Base-by-base conservation (phyloP, 2,888 invertebrate species). In the Mesopsocus fuscifrons region DNA sequence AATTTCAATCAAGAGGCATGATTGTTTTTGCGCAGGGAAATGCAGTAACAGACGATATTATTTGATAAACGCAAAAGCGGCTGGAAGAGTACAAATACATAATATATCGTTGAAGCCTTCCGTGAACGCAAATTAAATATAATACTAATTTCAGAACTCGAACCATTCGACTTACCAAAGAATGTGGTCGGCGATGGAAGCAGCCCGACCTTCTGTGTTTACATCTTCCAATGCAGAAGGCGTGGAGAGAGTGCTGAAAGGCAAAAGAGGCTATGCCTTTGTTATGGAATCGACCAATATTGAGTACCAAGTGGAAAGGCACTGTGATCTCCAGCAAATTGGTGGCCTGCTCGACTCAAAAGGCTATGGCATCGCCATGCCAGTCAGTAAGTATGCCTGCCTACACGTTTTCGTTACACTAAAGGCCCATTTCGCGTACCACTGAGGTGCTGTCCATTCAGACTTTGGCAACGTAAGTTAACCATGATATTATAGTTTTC, bases 271-370 rank as follows among this genome's bases (percentile, higher is more conserved):
- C 40, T 98, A 91, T 59, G 97, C 97, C 2, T 97, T 82, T 59
- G 67, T 98, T 35, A 94, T 95, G 88, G 97, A 97, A 65, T 92
- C 91, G 4, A 83, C 91, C 0, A 79, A 82, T 1, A 79, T 97
- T 49, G 95, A 98, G 60, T 98, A 94, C 61, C 79, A 79, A 53
- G 71, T 83, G 48, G 82, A 88, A 59, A 68, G 83, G 47, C 71
- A 85, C 53, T 94, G 92, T 56, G 78, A 85, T 40, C 67, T 92
- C 48, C 78, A 74, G 55, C 80, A 84, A 66, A 76, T 85, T 6
- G 85, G 89, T 2, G 69, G 73, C 9, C 71, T 77, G 52, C 66
- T 94, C 43, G 91, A 92, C 57, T 79, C 81, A 40, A 92, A 92
- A 59, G 89, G 89, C 53, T 94, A 92, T 56, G 92, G 91, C 23